A percentile compares a stretch with the other conserved stretches of the same genome.
Evolutionary conservation across 2,888 invertebrate species (phyloP).

Genomic region (Lasioglossum leucozonium): DNA sequence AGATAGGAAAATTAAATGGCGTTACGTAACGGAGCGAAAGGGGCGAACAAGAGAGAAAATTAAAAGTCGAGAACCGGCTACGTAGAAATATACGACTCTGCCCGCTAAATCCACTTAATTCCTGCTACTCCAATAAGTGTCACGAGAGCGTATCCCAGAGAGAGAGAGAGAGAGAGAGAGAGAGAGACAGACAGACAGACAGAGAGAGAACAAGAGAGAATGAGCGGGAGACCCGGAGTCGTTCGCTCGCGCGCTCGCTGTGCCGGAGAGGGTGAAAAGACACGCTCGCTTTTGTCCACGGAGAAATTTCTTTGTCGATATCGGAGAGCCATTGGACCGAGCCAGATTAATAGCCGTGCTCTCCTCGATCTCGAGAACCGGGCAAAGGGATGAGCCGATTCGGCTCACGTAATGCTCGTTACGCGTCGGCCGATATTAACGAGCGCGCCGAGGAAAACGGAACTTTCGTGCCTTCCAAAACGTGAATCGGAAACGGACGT

Average conservation of each 20-base stretch:
- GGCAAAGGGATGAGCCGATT: slow-evolving; percentile 68
- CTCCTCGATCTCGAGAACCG: slow-evolving; percentile 51
- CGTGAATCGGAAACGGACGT: slow-evolving; percentile 73
- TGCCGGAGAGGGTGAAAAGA: slow-evolving; percentile 53
- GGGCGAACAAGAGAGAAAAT: slow-evolving; percentile 48
- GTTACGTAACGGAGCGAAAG: slow-evolving; percentile 40
- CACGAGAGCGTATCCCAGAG: slow-evolving; percentile 52
- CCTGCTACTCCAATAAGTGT: slow-evolving; percentile 67
- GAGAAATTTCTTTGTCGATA: slow-evolving; percentile 73
- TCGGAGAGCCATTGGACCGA: slow-evolving; percentile 69
- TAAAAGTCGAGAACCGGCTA: slow-evolving; percentile 47
- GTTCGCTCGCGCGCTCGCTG: neutral
- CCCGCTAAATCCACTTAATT: slow-evolving; percentile 68
- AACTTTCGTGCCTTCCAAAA: slow-evolving; percentile 71
- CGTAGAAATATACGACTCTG: slow-evolving; percentile 59
- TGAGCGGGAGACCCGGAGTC: neutral
- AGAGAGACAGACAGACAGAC: neutral
- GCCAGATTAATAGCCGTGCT: slow-evolving; percentile 71
- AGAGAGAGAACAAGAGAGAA: neutral
- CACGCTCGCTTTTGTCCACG: slow-evolving; percentile 72
- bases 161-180: neutral
- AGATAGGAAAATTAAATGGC: slow-evolving; percentile 52
- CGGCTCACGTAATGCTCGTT: slow-evolving; percentile 75
- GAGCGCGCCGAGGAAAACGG: slow-evolving; percentile 68
- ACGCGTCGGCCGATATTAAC: slow-evolving; percentile 74